Percentiles rank a stretch among this genome's conserved stretches.
Conservation (phyloP, 2,113 vertebrate species). For the Passer domesticus region DNA sequence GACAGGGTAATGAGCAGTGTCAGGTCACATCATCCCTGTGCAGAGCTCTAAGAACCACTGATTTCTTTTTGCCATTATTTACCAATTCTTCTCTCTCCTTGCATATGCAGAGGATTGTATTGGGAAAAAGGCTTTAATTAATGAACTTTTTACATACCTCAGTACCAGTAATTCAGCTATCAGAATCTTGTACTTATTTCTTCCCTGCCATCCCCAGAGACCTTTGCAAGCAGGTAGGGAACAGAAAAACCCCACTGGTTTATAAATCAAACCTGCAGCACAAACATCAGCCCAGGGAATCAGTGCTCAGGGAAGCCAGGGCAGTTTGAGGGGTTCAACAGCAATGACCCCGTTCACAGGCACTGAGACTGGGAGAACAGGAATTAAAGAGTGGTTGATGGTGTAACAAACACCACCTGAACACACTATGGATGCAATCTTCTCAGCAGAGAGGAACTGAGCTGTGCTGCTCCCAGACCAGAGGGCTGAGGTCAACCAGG, state of each 20-base stretch:
- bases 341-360: not conserved
- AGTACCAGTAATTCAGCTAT: not conserved
- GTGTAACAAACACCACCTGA: not conserved
- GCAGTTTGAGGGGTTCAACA: not conserved
- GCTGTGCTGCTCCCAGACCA: not conserved
- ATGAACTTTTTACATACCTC: not conserved
- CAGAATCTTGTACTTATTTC: not conserved
- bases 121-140: not conserved
- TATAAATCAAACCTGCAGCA: not conserved
- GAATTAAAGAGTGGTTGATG: not conserved
- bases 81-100: not conserved
- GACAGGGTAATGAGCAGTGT: rapidly evolving
- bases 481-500: not conserved
- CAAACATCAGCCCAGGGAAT: not conserved
- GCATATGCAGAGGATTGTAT: not conserved
- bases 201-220: no score
- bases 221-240: not conserved
- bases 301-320: not conserved
- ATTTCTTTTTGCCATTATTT: not conserved
- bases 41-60: not conserved
- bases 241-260: not conserved
- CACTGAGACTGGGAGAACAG: not conserved
- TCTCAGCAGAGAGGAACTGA: rapidly evolving
- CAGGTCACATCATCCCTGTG: rapidly evolving
- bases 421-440: not conserved